These are phyloP conservation scores for Caenorhabditis becei DNA, from an alignment of 2,888 invertebrate species.

Conservation along the genomic window DNA sequence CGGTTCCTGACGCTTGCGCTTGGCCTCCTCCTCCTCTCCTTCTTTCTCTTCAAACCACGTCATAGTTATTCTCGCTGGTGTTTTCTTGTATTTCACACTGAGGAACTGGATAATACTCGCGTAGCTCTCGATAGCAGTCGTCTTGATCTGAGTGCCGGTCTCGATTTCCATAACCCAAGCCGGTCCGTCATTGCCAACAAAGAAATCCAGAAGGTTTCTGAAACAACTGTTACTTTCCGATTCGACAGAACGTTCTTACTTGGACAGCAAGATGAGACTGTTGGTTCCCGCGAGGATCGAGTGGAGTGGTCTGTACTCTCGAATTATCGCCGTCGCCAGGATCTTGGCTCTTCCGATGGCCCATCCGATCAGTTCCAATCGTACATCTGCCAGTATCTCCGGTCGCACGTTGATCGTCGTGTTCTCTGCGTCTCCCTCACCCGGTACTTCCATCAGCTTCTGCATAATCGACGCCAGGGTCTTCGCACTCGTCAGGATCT, in stretches of 20 bases:
- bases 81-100: constrained; percentile 54
- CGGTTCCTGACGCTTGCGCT: constrained; percentile 39
- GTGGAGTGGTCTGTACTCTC: constrained; percentile 59
- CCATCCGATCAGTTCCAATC: constrained; percentile 43
- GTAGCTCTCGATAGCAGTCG: constrained; percentile 57
- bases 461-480: constrained; percentile 53
- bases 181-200: constrained; percentile 40
- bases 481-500: constrained; percentile 56
- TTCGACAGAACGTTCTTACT: too few species aligned
- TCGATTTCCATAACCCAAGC: constrained; percentile 55
- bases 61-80: constrained; percentile 40
- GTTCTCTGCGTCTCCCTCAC: constrained; percentile 6
- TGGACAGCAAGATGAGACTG: constrained; percentile 52
- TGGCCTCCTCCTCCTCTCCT: constrained; percentile 45
- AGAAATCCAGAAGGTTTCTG: constrained; percentile 61
- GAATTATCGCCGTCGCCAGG: constrained; percentile 35
- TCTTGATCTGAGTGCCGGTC: constrained; percentile 48
- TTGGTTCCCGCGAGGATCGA: constrained; percentile 53
- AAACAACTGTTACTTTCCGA: constrained; percentile 11
- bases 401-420: constrained; percentile 35
- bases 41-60: constrained; percentile 60
- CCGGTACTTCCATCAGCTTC: constrained; percentile 14
- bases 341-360: constrained; percentile 32
- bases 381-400: constrained; percentile 37
- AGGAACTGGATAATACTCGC: constrained; percentile 55